These are phyloP conservation scores for Polietes domitor DNA, from an alignment of 2,888 invertebrate genomes.

Conservation along the genomic window DNA sequence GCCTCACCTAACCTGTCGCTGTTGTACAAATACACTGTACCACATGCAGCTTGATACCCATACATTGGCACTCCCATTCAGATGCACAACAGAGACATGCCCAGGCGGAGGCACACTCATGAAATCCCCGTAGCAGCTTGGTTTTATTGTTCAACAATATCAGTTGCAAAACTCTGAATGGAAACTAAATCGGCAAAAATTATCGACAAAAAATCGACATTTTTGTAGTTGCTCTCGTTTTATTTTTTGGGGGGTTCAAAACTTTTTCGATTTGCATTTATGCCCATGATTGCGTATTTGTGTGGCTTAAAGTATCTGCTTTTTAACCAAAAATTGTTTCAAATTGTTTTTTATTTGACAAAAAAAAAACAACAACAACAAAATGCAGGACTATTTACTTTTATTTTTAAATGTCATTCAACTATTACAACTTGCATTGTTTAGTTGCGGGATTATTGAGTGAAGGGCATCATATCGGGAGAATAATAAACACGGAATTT, in stretches of 20 bases:
- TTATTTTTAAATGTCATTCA: conserved; percentile 32
- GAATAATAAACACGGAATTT: conserved; percentile 27
- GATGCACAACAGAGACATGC: not conserved
- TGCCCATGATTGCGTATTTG: conserved; percentile 37
- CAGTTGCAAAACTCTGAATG: conserved; percentile 23
- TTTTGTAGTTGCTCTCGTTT: not conserved
- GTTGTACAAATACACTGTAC: not conserved
- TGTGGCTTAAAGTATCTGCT: conserved; percentile 30
- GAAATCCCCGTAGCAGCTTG: conserved; percentile 49
- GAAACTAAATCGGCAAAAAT: conserved; percentile 13
- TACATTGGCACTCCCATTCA: not conserved
- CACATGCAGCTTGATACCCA: not conserved
- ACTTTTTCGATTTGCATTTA: conserved; percentile 52
- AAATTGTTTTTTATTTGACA: not conserved
- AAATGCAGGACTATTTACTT: conserved; percentile 24
- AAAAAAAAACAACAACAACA: not conserved
- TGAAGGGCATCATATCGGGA: conserved; percentile 10
- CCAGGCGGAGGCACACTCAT: not conserved
- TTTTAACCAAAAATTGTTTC: conserved; percentile 2
- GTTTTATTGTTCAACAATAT: conserved; percentile 59
- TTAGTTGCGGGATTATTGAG: conserved; percentile 11
- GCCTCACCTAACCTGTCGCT: not conserved
- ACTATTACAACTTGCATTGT: conserved; percentile 25
- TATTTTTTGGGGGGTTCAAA: conserved; percentile 10
- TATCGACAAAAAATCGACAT: conserved; percentile 13